Base-by-base conservation (phyloP, 2,888 invertebrate species). In the Auanema sp. region DNA sequence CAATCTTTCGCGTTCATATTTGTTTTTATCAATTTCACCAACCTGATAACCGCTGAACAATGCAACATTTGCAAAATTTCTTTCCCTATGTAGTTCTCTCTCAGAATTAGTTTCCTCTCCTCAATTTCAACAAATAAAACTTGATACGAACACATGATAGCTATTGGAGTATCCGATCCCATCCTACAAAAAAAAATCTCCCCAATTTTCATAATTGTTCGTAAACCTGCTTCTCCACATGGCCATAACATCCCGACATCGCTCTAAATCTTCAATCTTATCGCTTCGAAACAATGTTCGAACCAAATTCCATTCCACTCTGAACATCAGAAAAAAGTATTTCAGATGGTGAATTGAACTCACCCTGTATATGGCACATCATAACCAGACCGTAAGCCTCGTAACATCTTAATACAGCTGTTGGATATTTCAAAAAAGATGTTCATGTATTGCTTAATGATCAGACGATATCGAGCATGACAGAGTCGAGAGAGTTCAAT, bases 271-370 rank as follows among this genome's bases (percentile, higher is more conserved):
- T 1, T 21, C 44, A 12, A 66, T 18, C 1, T 59, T 51, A 16
- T 58, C 56, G 21, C 66, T 69, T 33, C 58, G 51, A 54, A 71
- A 67, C 12, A 72, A 47, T 16, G 55, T 49, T 25, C 62, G 60
- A 0, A 69, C 73, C 16, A 65, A 56, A 25, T 66, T 67, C 76
- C 76, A 76, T 71, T 76, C 76, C 44, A 50, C 60, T 23, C 73
- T 73, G 56, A 55, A 63, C 62, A n/a, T 33, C 33, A 33, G 4
- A 33, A 33, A 33, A 33, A 5, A 5, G 8, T 33, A 5, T 33
- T 33, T 33, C 8, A 33, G 4, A 33, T 33, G 3, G 3, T 33
- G 3, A 33, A 5, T 33, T 33, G 33, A 33, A 33, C 33, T 33
- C 4, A 33, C 33, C 33, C 33, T 5, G 33, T 33, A 8, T 33